phyloP scores from a whole-genome alignment of 1,140 invertebrate genomes.

The Pentalonia nigronervosa region DNA sequence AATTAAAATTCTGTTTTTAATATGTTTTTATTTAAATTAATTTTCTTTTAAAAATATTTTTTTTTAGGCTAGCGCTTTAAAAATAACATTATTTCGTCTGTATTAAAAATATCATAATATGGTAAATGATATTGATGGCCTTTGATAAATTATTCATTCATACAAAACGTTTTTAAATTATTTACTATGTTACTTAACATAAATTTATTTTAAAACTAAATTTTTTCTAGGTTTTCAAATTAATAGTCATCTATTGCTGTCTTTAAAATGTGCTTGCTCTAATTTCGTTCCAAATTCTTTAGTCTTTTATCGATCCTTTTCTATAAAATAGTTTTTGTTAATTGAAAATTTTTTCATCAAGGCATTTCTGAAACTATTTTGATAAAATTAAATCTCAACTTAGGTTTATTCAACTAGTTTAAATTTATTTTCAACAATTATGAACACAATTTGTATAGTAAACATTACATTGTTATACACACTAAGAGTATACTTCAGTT shows the following conservation, averaged over 20 bases:
- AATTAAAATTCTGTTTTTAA: too few relatives aligned
- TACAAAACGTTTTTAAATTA: not conserved
- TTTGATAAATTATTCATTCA: not conserved
- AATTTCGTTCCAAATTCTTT: not conserved
- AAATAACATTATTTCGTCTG: not conserved
- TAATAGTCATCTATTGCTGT: not conserved
- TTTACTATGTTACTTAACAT: not conserved
- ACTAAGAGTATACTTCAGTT: too few relatives aligned
- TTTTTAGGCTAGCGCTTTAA: not conserved
- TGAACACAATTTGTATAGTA: not conserved
- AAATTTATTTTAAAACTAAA: not conserved
- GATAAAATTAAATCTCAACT: not conserved
- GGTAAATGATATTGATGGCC: not conserved
- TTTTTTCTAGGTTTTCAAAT: not conserved
- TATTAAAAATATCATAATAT: not conserved
- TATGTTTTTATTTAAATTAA: too few relatives aligned
- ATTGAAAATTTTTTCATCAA: not conserved
- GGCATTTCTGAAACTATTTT: not conserved
- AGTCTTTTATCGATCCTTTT: not conserved
- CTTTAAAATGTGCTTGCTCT: not conserved
- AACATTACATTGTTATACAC: too few relatives aligned
- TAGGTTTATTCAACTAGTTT: not conserved
- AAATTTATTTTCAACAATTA: not conserved
- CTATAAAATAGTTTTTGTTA: not conserved
- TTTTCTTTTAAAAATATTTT: too few relatives aligned